Percentiles rank a stretch among this genome's conserved stretches.
Conservation (phyloP, 2,113 vertebrate species). For the Reinhardtius hippoglossoides region DNA sequence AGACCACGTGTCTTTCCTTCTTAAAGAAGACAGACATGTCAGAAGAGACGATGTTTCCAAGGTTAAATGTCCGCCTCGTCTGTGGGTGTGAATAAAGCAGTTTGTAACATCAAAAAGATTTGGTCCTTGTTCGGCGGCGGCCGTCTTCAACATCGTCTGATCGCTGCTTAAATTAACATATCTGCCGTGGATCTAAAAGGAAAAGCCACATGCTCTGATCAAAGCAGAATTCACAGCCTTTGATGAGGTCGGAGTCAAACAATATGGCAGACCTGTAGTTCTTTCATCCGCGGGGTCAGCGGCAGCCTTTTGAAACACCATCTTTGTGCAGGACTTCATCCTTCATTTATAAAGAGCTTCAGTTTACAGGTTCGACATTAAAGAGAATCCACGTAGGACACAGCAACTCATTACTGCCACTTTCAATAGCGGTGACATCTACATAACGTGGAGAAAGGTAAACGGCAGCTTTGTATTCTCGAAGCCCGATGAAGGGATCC, state of each 20-base stretch:
- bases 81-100: slow-evolving; percentile 4
- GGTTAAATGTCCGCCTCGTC: slow-evolving; percentile 9
- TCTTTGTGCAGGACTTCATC: background rate
- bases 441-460: background rate
- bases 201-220: slow-evolving; percentile 43
- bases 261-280: background rate
- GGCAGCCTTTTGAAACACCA: too few relatives aligned
- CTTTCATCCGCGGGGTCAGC: slow-evolving; percentile 18
- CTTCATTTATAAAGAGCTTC: slow-evolving; percentile 1
- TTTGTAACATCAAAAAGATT: slow-evolving; percentile 55
- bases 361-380: slow-evolving; percentile 2
- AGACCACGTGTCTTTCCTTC: background rate
- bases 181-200: slow-evolving; percentile 28
- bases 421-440: slow-evolving; percentile 5
- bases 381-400: background rate
- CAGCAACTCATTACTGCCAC: slow-evolving; percentile 10
- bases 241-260: slow-evolving; percentile 50
- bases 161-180: slow-evolving; percentile 47
- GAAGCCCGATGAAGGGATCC: too few relatives aligned
- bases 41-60: background rate
- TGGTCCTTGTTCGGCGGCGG: slow-evolving; percentile 14
- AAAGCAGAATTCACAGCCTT: slow-evolving; percentile 36
- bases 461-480: background rate
- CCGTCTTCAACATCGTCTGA: slow-evolving; percentile 5
- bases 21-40: background rate